Conservation (phyloP, 2,888 invertebrate species). For the Spodoptera picta region DNA sequence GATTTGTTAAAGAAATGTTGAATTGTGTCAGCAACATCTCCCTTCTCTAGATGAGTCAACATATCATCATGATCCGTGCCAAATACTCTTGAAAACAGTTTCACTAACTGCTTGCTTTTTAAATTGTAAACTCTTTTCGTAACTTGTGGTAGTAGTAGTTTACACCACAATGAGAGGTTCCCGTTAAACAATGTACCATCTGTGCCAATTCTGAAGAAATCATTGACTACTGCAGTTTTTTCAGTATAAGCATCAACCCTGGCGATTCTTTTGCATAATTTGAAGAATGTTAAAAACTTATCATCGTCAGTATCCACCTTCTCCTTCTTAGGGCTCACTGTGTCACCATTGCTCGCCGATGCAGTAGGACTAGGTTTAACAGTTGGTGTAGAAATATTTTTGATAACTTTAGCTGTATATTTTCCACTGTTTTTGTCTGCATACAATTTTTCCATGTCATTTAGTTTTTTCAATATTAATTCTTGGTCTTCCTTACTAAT, state of each 20-base stretch:
- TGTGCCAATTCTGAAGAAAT: slow-evolving; percentile 90
- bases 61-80: slow-evolving; percentile 92
- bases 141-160: slow-evolving; percentile 94
- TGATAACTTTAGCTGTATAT: slow-evolving; percentile 78
- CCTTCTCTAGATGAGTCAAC: slow-evolving; percentile 95
- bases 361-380: slow-evolving; percentile 29
- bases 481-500: slow-evolving; percentile 91
- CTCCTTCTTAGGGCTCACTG: slow-evolving; percentile 39
- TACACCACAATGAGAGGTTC: slow-evolving; percentile 94
- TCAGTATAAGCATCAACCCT: slow-evolving; percentile 93
- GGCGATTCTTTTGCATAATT: slow-evolving; percentile 93
- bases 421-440: slow-evolving; percentile 85
- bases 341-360: slow-evolving; percentile 33
- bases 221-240: slow-evolving; percentile 92
- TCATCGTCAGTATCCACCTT: slow-evolving; percentile 88
- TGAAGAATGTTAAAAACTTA: slow-evolving; percentile 92
- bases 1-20: slow-evolving; percentile 92
- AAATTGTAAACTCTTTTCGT: slow-evolving; percentile 96
- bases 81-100: slow-evolving; percentile 95
- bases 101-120: slow-evolving; percentile 96
- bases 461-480: slow-evolving; percentile 89
- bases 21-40: slow-evolving; percentile 97
- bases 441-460: slow-evolving; percentile 89
- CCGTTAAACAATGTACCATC: slow-evolving; percentile 92
- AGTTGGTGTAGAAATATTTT: slow-evolving; percentile 69